Percentiles rank a stretch among this genome's conserved stretches.
Evolutionary conservation across 2,797 vertebrate genomes (phyloP).

Genomic region (Threskiornis aethiopicus): DNA sequence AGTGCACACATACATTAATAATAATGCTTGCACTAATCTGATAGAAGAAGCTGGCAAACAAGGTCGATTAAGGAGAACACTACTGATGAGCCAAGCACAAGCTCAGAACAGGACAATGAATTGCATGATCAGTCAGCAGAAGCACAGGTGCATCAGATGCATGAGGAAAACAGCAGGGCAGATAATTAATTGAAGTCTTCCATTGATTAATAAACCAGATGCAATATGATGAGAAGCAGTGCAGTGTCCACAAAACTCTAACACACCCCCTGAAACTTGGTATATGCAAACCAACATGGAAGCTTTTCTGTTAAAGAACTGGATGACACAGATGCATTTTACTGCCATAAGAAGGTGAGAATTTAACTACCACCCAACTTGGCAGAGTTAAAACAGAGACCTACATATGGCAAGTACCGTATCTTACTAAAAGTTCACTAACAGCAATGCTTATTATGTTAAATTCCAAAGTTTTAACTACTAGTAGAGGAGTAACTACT

Average conservation of each 20-base stretch:
- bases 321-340: not conserved
- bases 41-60: not conserved
- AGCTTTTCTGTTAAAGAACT: not conserved
- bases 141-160: not conserved
- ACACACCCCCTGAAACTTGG: not conserved
- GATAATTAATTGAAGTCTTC: not conserved
- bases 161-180: not conserved
- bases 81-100: not conserved
- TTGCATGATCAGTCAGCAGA: not conserved
- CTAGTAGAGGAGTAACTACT: not conserved
- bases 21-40: not conserved
- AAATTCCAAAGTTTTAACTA: not conserved
- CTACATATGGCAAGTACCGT: not conserved
- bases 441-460: not conserved
- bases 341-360: not conserved
- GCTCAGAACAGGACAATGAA: not conserved
- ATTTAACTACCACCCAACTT: not conserved
- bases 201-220: not conserved
- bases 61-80: not conserved
- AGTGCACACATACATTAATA: not conserved
- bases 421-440: not conserved
- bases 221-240: not conserved
- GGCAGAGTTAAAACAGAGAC: not conserved
- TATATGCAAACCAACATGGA: not conserved
- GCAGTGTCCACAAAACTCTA: not conserved